Conservation (phyloP, 2,797 vertebrate species). For the Lepilemur ruficaudatus region DNA sequence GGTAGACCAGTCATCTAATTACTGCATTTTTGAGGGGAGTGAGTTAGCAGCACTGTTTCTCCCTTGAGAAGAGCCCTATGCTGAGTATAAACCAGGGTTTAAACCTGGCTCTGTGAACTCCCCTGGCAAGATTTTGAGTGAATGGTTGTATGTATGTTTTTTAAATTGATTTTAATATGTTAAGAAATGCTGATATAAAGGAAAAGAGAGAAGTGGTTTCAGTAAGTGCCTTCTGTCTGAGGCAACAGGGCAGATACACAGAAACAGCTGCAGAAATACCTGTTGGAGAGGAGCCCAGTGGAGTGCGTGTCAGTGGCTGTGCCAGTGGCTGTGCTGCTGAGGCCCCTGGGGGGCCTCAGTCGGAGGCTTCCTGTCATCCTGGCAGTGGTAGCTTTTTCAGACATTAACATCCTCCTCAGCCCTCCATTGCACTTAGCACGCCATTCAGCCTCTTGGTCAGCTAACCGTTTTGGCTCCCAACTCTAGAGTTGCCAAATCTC, state of each 20-base stretch:
- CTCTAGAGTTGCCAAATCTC: neutral
- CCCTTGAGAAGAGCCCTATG: neutral
- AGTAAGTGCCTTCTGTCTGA: neutral
- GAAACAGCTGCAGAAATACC: too few relatives aligned
- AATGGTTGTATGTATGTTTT: neutral
- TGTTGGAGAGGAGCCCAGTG: neutral
- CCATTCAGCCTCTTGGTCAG: neutral
- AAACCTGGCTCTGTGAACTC: neutral
- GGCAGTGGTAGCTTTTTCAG: neutral
- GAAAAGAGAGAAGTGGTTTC: neutral
- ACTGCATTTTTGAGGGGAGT: neutral
- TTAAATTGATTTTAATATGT: slow-evolving; percentile 24
- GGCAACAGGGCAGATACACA: neutral
- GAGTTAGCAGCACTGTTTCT: neutral
- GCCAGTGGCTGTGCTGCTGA: neutral
- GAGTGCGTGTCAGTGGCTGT: neutral
- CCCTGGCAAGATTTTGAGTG: neutral
- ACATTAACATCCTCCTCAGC: neutral
- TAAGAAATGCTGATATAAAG: neutral
- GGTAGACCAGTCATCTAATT: neutral
- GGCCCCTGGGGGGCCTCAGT: rapidly evolving
- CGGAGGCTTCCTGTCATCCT: neutral
- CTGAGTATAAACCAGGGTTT: neutral
- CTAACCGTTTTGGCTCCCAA: neutral
- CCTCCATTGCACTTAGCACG: neutral